Evolutionary conservation across 2,888 invertebrate species (phyloP), one percentile per base, ranked within the genome.

Genomic region (Neoitamus cyanurus): DNA sequence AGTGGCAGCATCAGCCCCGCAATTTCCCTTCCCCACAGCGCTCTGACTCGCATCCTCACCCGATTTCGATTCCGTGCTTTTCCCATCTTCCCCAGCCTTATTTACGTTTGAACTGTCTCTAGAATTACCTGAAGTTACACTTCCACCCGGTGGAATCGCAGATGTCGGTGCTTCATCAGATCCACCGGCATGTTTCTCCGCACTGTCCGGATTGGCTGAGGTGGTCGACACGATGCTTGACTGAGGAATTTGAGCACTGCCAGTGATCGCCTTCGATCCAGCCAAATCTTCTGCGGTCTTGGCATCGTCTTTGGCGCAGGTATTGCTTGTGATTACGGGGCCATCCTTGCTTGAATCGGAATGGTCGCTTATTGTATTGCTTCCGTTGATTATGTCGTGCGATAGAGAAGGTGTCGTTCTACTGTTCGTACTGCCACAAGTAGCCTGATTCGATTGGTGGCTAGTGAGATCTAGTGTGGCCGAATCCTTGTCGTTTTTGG

Each of bases 391-490:
- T 0, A 90, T 85, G 85, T 91, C 91, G 77, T 89, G 89, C 2
- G 87, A 46, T 25, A 87, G 25, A 34, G 86, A 87, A 42, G 88
- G 87, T 34, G 87, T 88, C 58, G 87, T 87, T 11, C 88, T 86
- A 30, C 86, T 87, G 30, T 88, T 88, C 2, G 87, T 86, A 73
- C 83, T 69, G 31, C 82, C 77, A 75, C 9, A 46, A 46, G 73
- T 83, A 4, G 73, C 83, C 31, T 48, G 46, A 58, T 73, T 83
- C 15, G 72, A 72, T 5, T 72, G 72, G 36, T 86, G 86, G 30
- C 86, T 86, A 2, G 90, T 91, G 58, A 91, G 86, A 87, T 91
- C 91, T n/a, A 91, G 87, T 1, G 90, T 90, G 13, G 90, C 85
- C 11, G 89, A 88, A 80, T 91, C 91, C 78, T 90, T 90, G 7